A percentile compares a stretch with the other conserved stretches of the same genome.
These are phyloP conservation scores for Valencia hispanica DNA, from an alignment of 2,797 vertebrate genomes.

Conservation along the genomic window DNA sequence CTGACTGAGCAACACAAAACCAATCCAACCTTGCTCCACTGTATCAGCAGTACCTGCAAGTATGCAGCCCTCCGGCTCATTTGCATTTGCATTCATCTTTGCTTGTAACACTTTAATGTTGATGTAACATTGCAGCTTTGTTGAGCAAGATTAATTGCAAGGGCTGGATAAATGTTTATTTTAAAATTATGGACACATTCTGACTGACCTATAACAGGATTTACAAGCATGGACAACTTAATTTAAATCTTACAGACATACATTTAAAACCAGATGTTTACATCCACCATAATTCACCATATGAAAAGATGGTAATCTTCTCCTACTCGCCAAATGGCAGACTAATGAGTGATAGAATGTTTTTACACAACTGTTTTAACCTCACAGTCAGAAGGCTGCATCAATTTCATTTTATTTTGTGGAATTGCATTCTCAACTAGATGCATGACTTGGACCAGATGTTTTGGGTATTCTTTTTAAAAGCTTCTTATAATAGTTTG, in stretches of 20 bases:
- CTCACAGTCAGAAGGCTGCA: background rate
- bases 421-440: background rate
- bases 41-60: slow-evolving; percentile 11
- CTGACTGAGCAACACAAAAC: slow-evolving; percentile 4
- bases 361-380: background rate
- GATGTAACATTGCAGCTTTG: slow-evolving; percentile 25
- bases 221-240: slow-evolving; percentile 6
- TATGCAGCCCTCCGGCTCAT: slow-evolving; percentile 25
- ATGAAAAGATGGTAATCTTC: background rate
- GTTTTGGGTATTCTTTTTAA: background rate
- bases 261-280: background rate
- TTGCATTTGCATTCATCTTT: slow-evolving; percentile 21
- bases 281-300: background rate
- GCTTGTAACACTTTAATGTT: slow-evolving; percentile 21
- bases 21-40: background rate
- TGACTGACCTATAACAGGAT: background rate
- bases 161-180: slow-evolving; percentile 5
- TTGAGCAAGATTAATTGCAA: slow-evolving; percentile 15
- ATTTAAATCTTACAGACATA: background rate
- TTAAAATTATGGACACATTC: slow-evolving; percentile 12
- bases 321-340: background rate
- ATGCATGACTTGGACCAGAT: background rate
- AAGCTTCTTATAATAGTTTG: background rate
- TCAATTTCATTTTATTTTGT: background rate
- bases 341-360: background rate